These are phyloP conservation scores for Serrognathus titanus DNA, from an alignment of 2,888 invertebrate genomes.

Conservation along the genomic window DNA sequence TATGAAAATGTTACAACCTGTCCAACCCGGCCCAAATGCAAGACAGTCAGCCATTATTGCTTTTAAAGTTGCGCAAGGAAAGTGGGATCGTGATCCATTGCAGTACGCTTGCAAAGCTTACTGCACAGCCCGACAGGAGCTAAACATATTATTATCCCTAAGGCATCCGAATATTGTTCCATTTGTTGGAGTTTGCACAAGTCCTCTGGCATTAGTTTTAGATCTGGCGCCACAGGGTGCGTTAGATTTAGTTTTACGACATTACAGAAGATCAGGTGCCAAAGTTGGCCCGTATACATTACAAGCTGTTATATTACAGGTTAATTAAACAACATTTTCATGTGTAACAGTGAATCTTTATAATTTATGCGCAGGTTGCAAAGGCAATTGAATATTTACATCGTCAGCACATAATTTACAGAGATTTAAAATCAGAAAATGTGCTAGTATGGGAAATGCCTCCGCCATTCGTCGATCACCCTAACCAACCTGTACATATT, in stretches of 20 bases:
- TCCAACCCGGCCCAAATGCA: conserved; percentile 75
- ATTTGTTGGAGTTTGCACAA: conserved; percentile 83
- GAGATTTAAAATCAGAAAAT: conserved; percentile 94
- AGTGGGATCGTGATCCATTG: conserved; percentile 91
- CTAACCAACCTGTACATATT: conserved; percentile 72
- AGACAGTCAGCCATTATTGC: conserved; percentile 59
- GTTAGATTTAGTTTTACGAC: conserved; percentile 77
- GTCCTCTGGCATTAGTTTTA: conserved; percentile 84
- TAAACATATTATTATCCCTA: conserved; percentile 80
- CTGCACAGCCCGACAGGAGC: conserved; percentile 91
- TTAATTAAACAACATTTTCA: conserved; percentile 29
- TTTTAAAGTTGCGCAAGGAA: conserved; percentile 60
- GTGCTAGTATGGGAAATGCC: conserved; percentile 98
- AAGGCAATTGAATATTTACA: conserved; percentile 95
- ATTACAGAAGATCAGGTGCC: conserved; percentile 80
- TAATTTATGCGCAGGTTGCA: conserved; percentile 55
- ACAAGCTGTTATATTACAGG: conserved; percentile 82
- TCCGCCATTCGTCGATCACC: conserved; percentile 65
- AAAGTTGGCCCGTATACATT: conserved; percentile 77
- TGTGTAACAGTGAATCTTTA: not conserved
- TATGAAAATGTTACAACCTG: conserved; percentile 94
- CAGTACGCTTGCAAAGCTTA: conserved; percentile 95
- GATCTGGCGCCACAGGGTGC: conserved; percentile 92
- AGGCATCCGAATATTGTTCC: conserved; percentile 91
- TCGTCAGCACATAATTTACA: conserved; percentile 86